Conservation (phyloP, 2,113 vertebrate species). For the Atractosteus spatula region DNA sequence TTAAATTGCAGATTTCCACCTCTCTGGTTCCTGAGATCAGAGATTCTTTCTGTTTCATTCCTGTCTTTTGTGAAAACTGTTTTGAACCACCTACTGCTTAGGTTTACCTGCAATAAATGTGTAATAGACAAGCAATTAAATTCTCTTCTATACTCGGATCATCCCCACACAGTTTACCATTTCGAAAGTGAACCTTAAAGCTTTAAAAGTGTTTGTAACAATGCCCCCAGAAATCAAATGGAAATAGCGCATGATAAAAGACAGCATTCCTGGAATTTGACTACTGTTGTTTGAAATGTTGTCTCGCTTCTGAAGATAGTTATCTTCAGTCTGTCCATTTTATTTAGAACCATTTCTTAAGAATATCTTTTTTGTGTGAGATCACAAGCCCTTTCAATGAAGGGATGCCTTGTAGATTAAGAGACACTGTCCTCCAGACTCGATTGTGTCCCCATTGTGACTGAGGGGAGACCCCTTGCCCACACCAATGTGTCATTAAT, state of each 20-base stretch:
- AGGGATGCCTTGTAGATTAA: no score
- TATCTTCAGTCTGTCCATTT: no score
- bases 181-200: background rate
- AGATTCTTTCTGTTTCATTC: conserved; percentile 35
- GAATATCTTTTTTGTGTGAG: no score
- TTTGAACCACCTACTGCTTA: conserved; percentile 16
- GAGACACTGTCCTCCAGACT: no score
- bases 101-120: background rate
- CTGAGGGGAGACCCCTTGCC: no score
- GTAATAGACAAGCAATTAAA: background rate
- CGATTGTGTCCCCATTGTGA: no score
- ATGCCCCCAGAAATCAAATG: background rate
- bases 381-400: no score
- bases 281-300: no score
- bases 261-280: no score
- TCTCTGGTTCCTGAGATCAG: background rate
- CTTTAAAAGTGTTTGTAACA: background rate
- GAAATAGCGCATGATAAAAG: background rate
- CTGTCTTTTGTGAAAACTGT: conserved; percentile 25
- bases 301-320: no score
- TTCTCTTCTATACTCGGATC: background rate
- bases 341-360: no score
- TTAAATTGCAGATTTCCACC: background rate
- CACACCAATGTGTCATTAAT: no score
- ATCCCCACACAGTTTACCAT: background rate